Evolutionary conservation across 2,888 invertebrate genomes (phyloP).

Genomic region (Cinara cedri): DNA sequence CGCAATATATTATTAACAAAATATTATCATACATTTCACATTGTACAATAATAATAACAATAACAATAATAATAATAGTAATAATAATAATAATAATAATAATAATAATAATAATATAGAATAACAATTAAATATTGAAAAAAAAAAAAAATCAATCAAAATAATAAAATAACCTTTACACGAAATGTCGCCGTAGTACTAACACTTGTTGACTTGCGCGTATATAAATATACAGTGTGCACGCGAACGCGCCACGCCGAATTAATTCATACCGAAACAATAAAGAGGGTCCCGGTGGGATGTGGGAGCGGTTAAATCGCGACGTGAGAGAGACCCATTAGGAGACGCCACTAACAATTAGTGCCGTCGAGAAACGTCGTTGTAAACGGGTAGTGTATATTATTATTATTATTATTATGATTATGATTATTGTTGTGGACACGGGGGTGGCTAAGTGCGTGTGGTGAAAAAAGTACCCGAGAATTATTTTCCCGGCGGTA

Average conservation of each 20-base stretch:
- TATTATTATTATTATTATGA: no score
- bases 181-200: background rate
- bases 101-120: no score
- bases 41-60: no score
- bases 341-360: background rate
- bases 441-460: background rate
- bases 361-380: background rate
- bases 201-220: conserved; percentile 17
- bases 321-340: background rate
- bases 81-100: no score
- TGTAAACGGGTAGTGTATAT: background rate
- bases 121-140: background rate
- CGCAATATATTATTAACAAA: conserved; percentile 4
- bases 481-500: conserved; percentile 17
- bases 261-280: conserved; percentile 10
- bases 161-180: background rate
- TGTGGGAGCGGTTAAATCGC: no score
- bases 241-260: background rate
- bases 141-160: no score
- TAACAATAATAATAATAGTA: no score
- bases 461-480: no score
- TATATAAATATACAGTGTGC: no score
- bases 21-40: no score
- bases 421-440: no score
- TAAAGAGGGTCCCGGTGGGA: background rate